A percentile compares a stretch with the other conserved stretches of the same genome.
phyloP scores from a whole-genome alignment of 1,140 invertebrate species.

The Zaprionus davidi region DNA sequence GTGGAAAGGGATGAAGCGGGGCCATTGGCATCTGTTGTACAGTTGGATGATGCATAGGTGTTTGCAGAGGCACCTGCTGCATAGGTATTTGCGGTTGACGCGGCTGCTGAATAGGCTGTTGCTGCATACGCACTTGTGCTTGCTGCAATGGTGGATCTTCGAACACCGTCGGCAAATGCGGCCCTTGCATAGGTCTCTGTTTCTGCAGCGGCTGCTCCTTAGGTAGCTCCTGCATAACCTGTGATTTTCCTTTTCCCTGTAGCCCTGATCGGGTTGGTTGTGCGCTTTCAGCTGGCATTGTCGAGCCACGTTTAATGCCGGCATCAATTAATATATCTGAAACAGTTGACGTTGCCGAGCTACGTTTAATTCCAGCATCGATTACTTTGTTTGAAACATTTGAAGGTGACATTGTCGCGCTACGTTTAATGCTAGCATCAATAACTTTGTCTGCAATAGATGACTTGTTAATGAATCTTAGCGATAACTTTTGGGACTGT shows the following conservation, averaged over 20 bases:
- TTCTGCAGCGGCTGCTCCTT: background rate
- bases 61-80: background rate
- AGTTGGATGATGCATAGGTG: background rate
- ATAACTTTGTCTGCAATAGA: constrained; percentile 47
- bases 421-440: constrained; percentile 51
- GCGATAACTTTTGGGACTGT: background rate
- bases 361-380: constrained; percentile 51
- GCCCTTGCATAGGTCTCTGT: background rate
- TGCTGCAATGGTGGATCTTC: constrained; percentile 1
- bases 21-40: constrained; percentile 16
- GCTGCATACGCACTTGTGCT: background rate
- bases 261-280: background rate
- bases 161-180: background rate
- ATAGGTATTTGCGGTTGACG: background rate
- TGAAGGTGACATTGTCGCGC: background rate
- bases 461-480: constrained; percentile 6
- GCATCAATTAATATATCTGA: constrained; percentile 60
- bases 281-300: background rate
- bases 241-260: background rate
- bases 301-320: constrained; percentile 24
- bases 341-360: background rate
- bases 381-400: constrained; percentile 47
- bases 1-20: constrained; percentile 14
- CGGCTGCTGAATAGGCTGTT: background rate
- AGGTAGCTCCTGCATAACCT: background rate